phyloP scores from a whole-genome alignment of 2,888 invertebrate genomes.

The Melinaea marsaeus region DNA sequence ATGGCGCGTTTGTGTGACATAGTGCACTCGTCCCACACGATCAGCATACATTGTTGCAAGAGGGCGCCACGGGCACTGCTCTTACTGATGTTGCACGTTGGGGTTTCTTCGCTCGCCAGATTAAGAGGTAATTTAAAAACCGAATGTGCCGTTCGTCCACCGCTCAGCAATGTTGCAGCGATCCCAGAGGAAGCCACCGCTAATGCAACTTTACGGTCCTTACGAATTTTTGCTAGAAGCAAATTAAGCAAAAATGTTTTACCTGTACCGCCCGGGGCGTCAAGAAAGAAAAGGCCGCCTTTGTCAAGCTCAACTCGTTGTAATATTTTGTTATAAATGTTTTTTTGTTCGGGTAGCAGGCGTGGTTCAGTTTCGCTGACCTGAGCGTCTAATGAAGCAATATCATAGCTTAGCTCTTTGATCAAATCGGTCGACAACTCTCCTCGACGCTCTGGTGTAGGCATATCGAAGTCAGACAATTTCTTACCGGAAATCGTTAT shows the following conservation, averaged over 20 bases:
- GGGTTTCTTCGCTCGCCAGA: constrained; percentile 29
- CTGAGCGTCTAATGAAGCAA: constrained; percentile 29
- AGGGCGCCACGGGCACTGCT: constrained; percentile 29
- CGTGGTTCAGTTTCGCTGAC: constrained; percentile 36
- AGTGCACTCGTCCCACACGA: constrained; percentile 38
- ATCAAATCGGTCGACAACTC: constrained; percentile 34
- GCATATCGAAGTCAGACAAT: constrained; percentile 35
- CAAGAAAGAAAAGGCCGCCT: constrained; percentile 29
- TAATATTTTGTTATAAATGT: constrained; percentile 16
- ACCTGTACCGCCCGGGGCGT: constrained; percentile 43
- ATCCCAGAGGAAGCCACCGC: constrained; percentile 42
- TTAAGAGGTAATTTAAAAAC: constrained; percentile 27
- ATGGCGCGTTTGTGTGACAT: constrained; percentile 29
- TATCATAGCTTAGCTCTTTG: constrained; percentile 28
- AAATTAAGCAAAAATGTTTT: constrained; percentile 43
- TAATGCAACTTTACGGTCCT: constrained; percentile 38
- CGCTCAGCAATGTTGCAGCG: constrained; percentile 34
- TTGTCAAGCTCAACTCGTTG: constrained; percentile 4
- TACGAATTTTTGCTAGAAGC: constrained; percentile 39
- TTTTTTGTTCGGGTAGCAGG: constrained; percentile 9
- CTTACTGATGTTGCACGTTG: constrained; percentile 33
- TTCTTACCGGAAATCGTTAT: constrained; percentile 35
- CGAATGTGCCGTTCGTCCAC: constrained; percentile 35
- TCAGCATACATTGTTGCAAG: constrained; percentile 30
- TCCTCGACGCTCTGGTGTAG: constrained; percentile 32